A percentile compares a stretch with the other conserved stretches of the same genome.
Evolutionary conservation across 2,888 invertebrate species (phyloP).

Genomic region (Hydrotaea diabolus): DNA sequence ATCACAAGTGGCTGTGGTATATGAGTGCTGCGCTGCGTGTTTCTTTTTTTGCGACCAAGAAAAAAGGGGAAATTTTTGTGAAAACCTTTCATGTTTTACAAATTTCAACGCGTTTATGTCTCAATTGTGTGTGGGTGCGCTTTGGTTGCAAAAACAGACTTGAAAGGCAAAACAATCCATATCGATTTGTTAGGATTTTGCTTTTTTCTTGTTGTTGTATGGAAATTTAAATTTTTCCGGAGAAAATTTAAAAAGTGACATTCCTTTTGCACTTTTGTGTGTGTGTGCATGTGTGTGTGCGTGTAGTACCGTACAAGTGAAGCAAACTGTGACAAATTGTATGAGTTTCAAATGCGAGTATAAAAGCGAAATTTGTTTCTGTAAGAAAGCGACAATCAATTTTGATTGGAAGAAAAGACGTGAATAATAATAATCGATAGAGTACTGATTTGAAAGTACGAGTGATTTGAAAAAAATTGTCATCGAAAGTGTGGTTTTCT

Average conservation of each 20-base stretch:
- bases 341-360: neutral
- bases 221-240: conserved; percentile 50
- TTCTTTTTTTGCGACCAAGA: neutral
- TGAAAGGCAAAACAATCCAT: conserved; percentile 52
- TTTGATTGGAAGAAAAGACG: neutral
- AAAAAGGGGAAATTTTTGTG: conserved; percentile 59
- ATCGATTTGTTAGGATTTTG: conserved; percentile 63
- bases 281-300: neutral
- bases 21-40: too few relatives aligned
- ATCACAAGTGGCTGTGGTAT: conserved; percentile 28
- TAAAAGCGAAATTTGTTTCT: neutral
- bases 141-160: neutral
- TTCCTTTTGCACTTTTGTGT: neutral
- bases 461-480: too few relatives aligned
- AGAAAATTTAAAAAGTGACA: conserved; percentile 31
- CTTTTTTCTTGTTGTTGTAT: neutral
- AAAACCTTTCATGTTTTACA: conserved; percentile 64
- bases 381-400: neutral
- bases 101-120: conserved; percentile 66
- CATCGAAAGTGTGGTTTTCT: too few relatives aligned
- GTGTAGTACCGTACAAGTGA: too few relatives aligned
- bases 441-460: too few relatives aligned
- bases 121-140: conserved; percentile 64
- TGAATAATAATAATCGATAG: neutral
- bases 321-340: conserved; percentile 42